Evolutionary conservation across 2,888 invertebrate genomes (phyloP), one percentile per base, ranked within the genome.

Genomic region (Galerucella pusilla): DNA sequence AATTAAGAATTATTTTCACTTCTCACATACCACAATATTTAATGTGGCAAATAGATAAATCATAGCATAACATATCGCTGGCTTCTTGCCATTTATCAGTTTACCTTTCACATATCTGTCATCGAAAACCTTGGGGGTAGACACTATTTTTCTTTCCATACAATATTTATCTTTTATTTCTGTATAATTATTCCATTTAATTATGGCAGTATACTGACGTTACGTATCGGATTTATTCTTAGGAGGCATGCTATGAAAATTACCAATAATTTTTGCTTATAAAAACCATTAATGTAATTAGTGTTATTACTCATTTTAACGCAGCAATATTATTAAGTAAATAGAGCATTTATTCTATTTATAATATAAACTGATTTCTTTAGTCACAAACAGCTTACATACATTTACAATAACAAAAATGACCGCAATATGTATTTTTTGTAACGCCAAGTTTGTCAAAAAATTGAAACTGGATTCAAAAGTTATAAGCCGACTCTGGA

Each of bases 181-280:
- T 71, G 49, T 70, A 68, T 73, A 74, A 74, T 74, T 72, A 76
- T 72, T 74, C 63, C 60, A 74, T 69, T 70, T 74, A 70, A 74
- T 77, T 72, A 64, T 60, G 57, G 45, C 57, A 60, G 52, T 42
- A 68, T 70, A 66, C 65, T 61, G 9, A 20, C 67, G 60, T 61
- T 25, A 54, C 66, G 10, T 35, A 70, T 71, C 42, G n/a, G 71
- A 61, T 74, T 68, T 68, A 68, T 68, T 65, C 11, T 14, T 68
- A 2, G 42, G 9, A 57, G 45, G n/a, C 49, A 68, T 57, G 68
- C 42, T 16, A 68, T 35, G 57, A 65, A 65, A 65, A 65, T 65
- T 46, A 65, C 16, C 16, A 63, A 63, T 63, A 42, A 16, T 14
- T 63, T 63, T 63, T 14, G 63, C 10, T 42, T 16, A 63, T n/a